Base-by-base conservation (phyloP, 2,113 vertebrate genomes). In the Macaca mulatta region DNA sequence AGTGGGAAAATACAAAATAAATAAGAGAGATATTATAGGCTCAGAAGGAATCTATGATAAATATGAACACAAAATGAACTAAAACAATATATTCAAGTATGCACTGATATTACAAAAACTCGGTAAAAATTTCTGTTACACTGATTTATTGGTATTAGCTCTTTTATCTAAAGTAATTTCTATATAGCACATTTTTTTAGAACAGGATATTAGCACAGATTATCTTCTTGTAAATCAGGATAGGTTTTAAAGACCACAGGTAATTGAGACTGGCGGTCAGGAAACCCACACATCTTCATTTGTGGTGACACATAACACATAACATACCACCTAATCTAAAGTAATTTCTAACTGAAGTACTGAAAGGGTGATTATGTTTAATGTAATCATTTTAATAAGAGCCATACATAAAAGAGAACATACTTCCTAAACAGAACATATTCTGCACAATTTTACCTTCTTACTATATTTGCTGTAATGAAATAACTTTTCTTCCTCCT, bases 311-410 rank as follows among this genome's bases (percentile, higher is more conserved):
- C 13, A 50, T 50, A 50, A 50, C 48, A 50, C 13, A 50, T 50
- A 50, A 14, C 48, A 14, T 50, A 50, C 48, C 48, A 50, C 48
- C 48, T 50, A 50, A 50, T 50, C 48, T 50, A 50, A 50, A 50
- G 48, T 14, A 50, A 50, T 50, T 50, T 20, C 48, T 70, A 87
- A 69, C 18, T 93, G 32, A 64, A 92, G 2, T 90, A 80, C n/a
- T 88, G 38, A 91, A 72, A 93, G 85, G 50, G 4, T 3, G 72
- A 35, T 91, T 81, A 69, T 48, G 35, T 89, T 70, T 89, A 95
- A 93, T 79, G 8, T 23, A 90, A 74, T 89, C 45, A 84, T 70
- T 70, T 77, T 94, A 87, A 69, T 90, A 52, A 48, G 92, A 96
- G 35, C 32, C 22, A 61, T 74, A 40, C 74, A 35, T 72, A 52